Percentiles rank a stretch among this genome's conserved stretches.
Evolutionary conservation across 2,888 invertebrate genomes (phyloP).

Genomic region (Altica lythri): DNA sequence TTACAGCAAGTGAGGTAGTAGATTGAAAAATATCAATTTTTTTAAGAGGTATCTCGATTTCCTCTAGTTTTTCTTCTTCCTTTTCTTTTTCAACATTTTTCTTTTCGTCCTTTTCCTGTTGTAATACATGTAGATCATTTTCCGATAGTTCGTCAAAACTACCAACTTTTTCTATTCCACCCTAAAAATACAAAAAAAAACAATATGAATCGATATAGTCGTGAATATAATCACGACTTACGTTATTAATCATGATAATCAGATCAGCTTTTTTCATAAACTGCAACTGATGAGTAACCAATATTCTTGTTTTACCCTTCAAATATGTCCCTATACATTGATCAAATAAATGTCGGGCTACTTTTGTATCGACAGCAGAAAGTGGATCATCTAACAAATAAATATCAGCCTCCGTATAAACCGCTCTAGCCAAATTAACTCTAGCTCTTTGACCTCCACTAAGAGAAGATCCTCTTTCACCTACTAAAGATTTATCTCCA

Average conservation of each 20-base stretch:
- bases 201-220: too few species aligned
- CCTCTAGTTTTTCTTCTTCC: conserved; percentile 25
- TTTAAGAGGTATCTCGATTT: too few species aligned
- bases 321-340: conserved; percentile 68
- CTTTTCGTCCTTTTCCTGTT: conserved; percentile 34
- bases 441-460: conserved; percentile 84
- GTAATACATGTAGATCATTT: conserved; percentile 51
- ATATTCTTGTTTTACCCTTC: conserved; percentile 69
- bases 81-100: conserved; percentile 49
- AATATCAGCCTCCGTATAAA: conserved; percentile 77
- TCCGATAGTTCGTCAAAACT: conserved; percentile 62
- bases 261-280: conserved; percentile 70
- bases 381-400: conserved; percentile 82
- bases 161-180: conserved; percentile 65
- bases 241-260: conserved; percentile 70
- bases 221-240: conserved; percentile 40
- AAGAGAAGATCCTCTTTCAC: conserved; percentile 76
- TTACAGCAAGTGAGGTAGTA: conserved; percentile 48
- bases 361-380: conserved; percentile 79
- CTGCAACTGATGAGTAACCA: conserved; percentile 86
- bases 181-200: too few species aligned
- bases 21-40: conserved; percentile 43
- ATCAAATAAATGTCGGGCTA: conserved; percentile 75
- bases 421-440: conserved; percentile 75
- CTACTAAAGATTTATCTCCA: conserved; percentile 76